These are phyloP conservation scores for Rhynchophorus ferrugineus DNA, from an alignment of 1,140 invertebrate genomes.

Conservation along the genomic window DNA sequence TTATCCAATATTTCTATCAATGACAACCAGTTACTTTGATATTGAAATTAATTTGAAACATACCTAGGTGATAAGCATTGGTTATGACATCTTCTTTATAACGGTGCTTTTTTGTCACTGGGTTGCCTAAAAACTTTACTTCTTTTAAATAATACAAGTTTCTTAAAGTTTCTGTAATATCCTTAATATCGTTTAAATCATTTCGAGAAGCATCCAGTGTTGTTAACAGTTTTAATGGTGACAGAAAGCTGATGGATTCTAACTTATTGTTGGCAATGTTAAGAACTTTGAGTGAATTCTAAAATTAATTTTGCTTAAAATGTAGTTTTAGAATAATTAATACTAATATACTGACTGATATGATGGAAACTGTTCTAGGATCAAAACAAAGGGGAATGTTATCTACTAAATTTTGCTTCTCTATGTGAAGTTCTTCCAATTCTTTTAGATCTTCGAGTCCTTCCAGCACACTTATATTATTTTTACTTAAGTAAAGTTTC, in stretches of 20 bases:
- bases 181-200: slow-evolving; percentile 42
- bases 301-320: slow-evolving; percentile 13
- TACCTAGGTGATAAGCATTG: slow-evolving; percentile 50
- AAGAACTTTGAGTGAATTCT: slow-evolving; percentile 43
- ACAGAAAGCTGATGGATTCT: slow-evolving; percentile 39
- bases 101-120: slow-evolving; percentile 49
- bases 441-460: slow-evolving; percentile 52
- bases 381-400: slow-evolving; percentile 59
- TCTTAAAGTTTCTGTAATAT: slow-evolving; percentile 46
- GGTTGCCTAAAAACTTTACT: slow-evolving; percentile 52
- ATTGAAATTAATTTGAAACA: neutral
- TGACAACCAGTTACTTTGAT: too few species aligned
- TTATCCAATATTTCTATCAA: slow-evolving; percentile 41
- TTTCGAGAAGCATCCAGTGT: slow-evolving; percentile 46
- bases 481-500: slow-evolving; percentile 59
- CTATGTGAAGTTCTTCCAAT: slow-evolving; percentile 58
- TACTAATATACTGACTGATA: neutral
- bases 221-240: slow-evolving; percentile 40
- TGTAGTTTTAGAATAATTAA: neutral
- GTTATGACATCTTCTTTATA: slow-evolving; percentile 60
- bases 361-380: slow-evolving; percentile 45
- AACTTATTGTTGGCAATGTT: slow-evolving; percentile 49
- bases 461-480: slow-evolving; percentile 59
- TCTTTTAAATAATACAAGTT: slow-evolving; percentile 47
- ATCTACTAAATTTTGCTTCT: slow-evolving; percentile 51